Evolutionary conservation across 2,113 vertebrate species (phyloP).

Genomic region (Sisor rabdophorus): DNA sequence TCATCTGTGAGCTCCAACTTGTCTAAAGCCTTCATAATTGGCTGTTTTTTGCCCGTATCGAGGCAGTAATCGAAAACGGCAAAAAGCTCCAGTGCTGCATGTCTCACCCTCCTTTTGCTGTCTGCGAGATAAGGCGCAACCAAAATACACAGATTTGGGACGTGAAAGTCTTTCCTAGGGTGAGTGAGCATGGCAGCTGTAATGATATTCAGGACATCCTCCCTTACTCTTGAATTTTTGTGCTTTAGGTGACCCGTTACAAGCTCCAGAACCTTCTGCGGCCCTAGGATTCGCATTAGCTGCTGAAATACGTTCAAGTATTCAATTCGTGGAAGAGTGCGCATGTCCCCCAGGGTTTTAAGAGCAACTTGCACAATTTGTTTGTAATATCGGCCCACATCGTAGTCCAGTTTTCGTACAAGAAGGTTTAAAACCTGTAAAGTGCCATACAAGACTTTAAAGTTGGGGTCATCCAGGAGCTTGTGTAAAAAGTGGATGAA

Average conservation of each 20-base stretch:
- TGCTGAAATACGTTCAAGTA: constrained; percentile 73
- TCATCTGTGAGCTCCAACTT: constrained; percentile 75
- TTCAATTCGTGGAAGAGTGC: constrained; percentile 73
- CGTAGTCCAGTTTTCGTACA: constrained; percentile 71
- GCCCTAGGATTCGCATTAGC: constrained; percentile 74
- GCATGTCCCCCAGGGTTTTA: constrained; percentile 77
- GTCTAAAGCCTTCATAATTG: constrained; percentile 78
- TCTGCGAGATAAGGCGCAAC: constrained; percentile 81
- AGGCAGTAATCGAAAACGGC: constrained; percentile 74
- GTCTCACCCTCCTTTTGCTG: constrained; percentile 78
- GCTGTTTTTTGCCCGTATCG: constrained; percentile 70
- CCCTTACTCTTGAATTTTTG: constrained; percentile 75
- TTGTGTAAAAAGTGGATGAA: constrained; percentile 74
- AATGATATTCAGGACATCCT: constrained; percentile 79
- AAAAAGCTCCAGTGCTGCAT: constrained; percentile 80
- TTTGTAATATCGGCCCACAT: constrained; percentile 66
- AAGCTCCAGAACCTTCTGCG: constrained; percentile 74
- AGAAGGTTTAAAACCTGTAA: constrained; percentile 77
- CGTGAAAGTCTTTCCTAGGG: constrained; percentile 77
- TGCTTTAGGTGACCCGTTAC: constrained; percentile 75
- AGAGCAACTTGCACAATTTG: constrained; percentile 71
- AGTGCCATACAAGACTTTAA: constrained; percentile 78
- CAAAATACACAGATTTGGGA: constrained; percentile 72
- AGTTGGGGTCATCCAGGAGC: constrained; percentile 81
- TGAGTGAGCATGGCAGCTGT: constrained; percentile 76